These are phyloP conservation scores for Rapana venosa DNA, from an alignment of 2,888 invertebrate genomes.

Conservation along the genomic window DNA sequence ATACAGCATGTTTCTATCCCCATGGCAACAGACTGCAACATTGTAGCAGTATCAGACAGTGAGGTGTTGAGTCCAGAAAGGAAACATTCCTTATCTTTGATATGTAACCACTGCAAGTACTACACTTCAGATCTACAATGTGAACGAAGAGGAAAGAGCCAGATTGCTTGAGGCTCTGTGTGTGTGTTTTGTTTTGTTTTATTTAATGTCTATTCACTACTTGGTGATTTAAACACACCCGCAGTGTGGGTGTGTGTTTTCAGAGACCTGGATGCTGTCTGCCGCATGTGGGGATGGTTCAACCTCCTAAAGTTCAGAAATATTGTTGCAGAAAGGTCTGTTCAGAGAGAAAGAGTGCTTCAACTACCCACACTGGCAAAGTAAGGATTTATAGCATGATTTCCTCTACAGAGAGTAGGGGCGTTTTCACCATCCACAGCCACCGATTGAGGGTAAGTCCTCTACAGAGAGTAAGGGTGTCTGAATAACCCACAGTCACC, in stretches of 20 bases:
- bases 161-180: not conserved
- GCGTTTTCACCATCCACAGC: too few species aligned
- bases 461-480: too few species aligned
- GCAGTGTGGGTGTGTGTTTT: too few species aligned
- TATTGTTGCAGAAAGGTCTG: not conserved
- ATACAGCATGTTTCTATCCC: not conserved
- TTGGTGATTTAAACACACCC: too few species aligned
- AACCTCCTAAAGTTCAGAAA: not conserved
- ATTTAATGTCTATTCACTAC: too few species aligned
- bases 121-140: too few species aligned
- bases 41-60: not conserved
- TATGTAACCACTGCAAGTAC: not conserved
- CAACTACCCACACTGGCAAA: constrained; percentile 1
- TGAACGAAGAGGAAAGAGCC: too few species aligned
- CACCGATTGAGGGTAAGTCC: too few species aligned
- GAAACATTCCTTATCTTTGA: constrained; percentile 12
- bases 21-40: not conserved
- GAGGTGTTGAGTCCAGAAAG: constrained; percentile 8
- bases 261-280: not conserved
- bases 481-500: too few species aligned
- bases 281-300: not conserved
- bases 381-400: not conserved
- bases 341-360: not conserved
- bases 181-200: too few species aligned
- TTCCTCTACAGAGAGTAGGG: too few species aligned